These are phyloP conservation scores for Molossus alvarezi DNA, from an alignment of 2,797 vertebrate genomes.

Conservation along the genomic window DNA sequence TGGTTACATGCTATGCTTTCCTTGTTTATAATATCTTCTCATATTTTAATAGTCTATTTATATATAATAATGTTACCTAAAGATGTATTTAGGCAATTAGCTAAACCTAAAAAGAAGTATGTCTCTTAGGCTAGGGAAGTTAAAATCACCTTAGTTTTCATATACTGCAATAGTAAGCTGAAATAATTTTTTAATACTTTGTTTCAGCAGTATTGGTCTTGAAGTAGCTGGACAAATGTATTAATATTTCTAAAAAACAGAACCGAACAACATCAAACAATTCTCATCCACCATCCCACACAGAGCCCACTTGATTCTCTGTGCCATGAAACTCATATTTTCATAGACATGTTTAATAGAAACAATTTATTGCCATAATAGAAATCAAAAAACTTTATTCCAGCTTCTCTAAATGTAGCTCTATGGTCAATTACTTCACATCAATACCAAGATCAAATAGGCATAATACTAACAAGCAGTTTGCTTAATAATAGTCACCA, in stretches of 20 bases:
- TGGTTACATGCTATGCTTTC: constrained; percentile 67
- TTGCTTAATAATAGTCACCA: constrained; percentile 86
- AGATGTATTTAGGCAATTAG: constrained; percentile 69
- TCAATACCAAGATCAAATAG: constrained; percentile 87
- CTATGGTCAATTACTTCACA: constrained; percentile 87
- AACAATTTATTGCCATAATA: constrained; percentile 81
- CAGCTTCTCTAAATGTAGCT: constrained; percentile 80
- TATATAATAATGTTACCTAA: constrained; percentile 63
- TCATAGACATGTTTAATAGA: constrained; percentile 78
- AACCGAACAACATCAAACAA: constrained; percentile 71
- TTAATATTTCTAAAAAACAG: constrained; percentile 71
- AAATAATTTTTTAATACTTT: constrained; percentile 68
- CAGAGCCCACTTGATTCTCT: constrained; percentile 71
- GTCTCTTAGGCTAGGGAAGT: constrained; percentile 1
- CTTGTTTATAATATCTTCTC: constrained; percentile 67
- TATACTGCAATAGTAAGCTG: constrained; percentile 17
- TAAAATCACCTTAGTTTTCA: constrained; percentile 62
- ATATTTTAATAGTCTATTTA: constrained; percentile 74
- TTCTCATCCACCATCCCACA: constrained; percentile 64
- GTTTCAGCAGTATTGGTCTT: constrained; percentile 63
- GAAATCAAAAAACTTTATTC: constrained; percentile 80
- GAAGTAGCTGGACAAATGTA: constrained; percentile 67
- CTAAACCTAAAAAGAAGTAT: constrained; percentile 60
- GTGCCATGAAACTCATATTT: constrained; percentile 76
- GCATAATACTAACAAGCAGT: constrained; percentile 87